Percentiles rank a stretch among this genome's conserved stretches.
Evolutionary conservation across 2,113 vertebrate species (phyloP).

Genomic region (Mugil cephalus): DNA sequence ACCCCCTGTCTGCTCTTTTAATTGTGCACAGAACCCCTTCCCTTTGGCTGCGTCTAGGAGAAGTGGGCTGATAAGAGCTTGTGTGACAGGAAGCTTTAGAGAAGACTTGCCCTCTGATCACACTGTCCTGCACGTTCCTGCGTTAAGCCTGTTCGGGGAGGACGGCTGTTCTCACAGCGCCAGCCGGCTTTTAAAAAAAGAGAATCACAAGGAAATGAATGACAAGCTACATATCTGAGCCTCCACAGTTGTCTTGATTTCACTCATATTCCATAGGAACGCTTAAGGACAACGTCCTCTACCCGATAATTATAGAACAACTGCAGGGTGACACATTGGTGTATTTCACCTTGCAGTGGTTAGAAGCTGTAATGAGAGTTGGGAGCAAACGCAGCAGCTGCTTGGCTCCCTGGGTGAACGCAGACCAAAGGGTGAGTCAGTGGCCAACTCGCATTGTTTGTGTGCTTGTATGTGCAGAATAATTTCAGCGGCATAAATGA

Average conservation of each 20-base stretch:
- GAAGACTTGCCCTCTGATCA: slow-evolving; percentile 27
- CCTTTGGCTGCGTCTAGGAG: slow-evolving; percentile 21
- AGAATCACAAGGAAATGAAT: neutral
- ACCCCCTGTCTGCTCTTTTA: slow-evolving; percentile 59
- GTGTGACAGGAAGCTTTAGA: slow-evolving; percentile 26
- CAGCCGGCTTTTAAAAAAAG: neutral
- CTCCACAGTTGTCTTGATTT: slow-evolving; percentile 4
- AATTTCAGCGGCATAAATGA: slow-evolving; percentile 17
- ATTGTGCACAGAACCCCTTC: slow-evolving; percentile 44
- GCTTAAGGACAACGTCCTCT: neutral
- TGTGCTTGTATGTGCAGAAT: neutral
- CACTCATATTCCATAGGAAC: neutral
- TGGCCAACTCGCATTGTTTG: slow-evolving; percentile 28
- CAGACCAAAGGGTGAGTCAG: slow-evolving; percentile 34
- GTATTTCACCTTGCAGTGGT: slow-evolving; percentile 56
- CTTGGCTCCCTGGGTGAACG: slow-evolving; percentile 9
- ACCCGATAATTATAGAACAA: slow-evolving; percentile 42
- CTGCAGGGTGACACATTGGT: slow-evolving; percentile 39
- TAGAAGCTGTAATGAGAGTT: slow-evolving; percentile 51
- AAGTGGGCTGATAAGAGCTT: slow-evolving; percentile 45
- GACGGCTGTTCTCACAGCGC: neutral
- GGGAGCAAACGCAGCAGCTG: slow-evolving; percentile 51
- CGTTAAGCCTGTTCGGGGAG: slow-evolving; percentile 16
- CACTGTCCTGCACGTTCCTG: slow-evolving; percentile 24
- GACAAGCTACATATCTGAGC: slow-evolving; percentile 2